Base-by-base conservation (phyloP, 2,888 invertebrate genomes). In the Hydrotaea diabolus region DNA sequence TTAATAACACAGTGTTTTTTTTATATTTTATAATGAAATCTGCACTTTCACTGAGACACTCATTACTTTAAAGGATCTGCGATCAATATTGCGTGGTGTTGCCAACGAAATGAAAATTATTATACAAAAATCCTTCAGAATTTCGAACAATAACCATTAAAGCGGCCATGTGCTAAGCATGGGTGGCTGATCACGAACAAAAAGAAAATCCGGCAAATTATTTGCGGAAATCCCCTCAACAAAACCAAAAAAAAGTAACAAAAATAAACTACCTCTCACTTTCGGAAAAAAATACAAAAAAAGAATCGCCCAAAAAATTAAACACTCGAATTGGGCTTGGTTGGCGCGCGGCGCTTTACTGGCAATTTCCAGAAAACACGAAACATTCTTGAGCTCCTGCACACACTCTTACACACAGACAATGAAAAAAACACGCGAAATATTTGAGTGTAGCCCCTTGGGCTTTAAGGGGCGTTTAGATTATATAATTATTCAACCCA, bases 281-380 rank as follows among this genome's bases (percentile, higher is more conserved):
- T n/a, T n/a, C n/a, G n/a, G n/a, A 17, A 53, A 53, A 46, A 46
- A n/a, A 55, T 21, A 7, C 26, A 31, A 31, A 31, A 49, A 64
- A 59, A 23, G 55, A 78, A 79, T 75, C 62, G 72, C 64, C 49
- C 46, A 64, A 64, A 36, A 72, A 66, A 57, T 83, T 62, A 79
- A 83, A 76, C 26, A 77, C 31, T 59, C 31, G 26, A 72, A 49
- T 46, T 72, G 11, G 31, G 66, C 19, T 43, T 17, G 13, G 64
- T 17, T 36, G 39, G 11, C 39, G 39, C 39, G 31, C 31, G 3
- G 7, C 7, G 26, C 31, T 26, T 19, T 43, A n/a, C 21, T 9
- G 53, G 53, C 23, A 59, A 59, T 23, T 49, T 23, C 23, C 59
- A 31, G 3, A 23, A 23, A 59, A 59, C 59, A 26, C 23, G 26